Base-by-base conservation (phyloP, 2,888 invertebrate genomes). In the Synanthedon vespiformis region DNA sequence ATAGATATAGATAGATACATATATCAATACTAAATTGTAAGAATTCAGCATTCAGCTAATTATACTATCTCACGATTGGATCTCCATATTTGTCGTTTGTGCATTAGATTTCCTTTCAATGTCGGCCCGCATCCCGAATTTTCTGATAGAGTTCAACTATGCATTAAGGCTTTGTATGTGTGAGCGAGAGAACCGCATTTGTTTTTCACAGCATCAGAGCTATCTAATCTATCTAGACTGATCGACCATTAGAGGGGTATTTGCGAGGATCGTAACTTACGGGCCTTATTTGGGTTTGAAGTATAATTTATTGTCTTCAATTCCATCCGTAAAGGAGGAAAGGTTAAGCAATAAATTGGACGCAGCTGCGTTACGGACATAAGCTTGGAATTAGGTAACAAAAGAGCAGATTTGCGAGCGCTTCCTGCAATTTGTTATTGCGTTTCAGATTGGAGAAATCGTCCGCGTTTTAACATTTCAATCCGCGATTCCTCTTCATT, bases 251-350 rank as follows among this genome's bases (percentile, higher is more conserved):
- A 80, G 72, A 65, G 60, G 64, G 72, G 74, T 71, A 75, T 80
- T 80, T 70, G 70, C 65, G 65, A 61, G 65, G 68, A 72, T 70
- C 75, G 84, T 80, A 82, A 83, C 74, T 83, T 79, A 80, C 77
- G 72, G 65, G 68, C 73, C 80, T 82, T 84, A 84, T 84, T 84
- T 80, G 78, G 81, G 81, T 78, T 82, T 82, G 80, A 83, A 84
- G 84, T 84, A 85, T 85, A 84, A 87, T 83, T 85, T 85, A 87
- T 84, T 74, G 82, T 82, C 76, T 84, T 85, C 86, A 84, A 85
- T 87, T 85, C 82, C 72, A 83, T 79, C 74, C 75, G 76, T 68
- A 70, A 62, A 65, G 67, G 70, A 77, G 77, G 79, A 85, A 86
- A 87, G 86, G 86, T 87, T 86, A 83, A 80, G 82, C 82, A 61